A percentile compares a stretch with the other conserved stretches of the same genome.
Evolutionary conservation across 2,888 invertebrate species (phyloP).

Genomic region (Drosophila flavopinicola): DNA sequence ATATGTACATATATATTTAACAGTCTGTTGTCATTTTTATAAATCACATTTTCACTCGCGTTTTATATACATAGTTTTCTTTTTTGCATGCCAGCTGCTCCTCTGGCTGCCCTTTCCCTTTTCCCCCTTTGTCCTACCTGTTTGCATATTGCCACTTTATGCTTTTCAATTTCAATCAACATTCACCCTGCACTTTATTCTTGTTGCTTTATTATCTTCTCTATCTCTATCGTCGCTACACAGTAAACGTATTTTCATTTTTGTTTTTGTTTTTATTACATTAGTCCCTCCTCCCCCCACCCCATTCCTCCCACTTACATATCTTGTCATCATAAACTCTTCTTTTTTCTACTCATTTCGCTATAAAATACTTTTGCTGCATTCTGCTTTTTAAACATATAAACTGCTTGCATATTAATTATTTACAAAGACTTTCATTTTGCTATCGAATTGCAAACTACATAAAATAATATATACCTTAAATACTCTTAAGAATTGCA

Average conservation of each 20-base stretch:
- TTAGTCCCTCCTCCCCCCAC: not conserved
- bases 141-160: slow-evolving; percentile 63
- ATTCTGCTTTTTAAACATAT: not conserved
- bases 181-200: slow-evolving; percentile 51
- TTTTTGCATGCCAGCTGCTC: slow-evolving; percentile 20
- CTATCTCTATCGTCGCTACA: slow-evolving; percentile 20
- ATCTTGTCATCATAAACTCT: not conserved
- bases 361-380: not conserved
- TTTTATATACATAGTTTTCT: slow-evolving; percentile 2
- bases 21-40: slow-evolving; percentile 44
- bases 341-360: too few species aligned
- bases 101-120: slow-evolving; percentile 1
- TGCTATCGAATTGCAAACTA: not conserved
- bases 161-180: slow-evolving; percentile 70
- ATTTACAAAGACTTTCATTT: not conserved
- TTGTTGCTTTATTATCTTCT: slow-evolving; percentile 36
- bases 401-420: slow-evolving; percentile 5
- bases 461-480: not conserved
- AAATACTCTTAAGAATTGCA: too few species aligned
- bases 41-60: slow-evolving; percentile 59
- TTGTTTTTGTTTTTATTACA: slow-evolving; percentile 10
- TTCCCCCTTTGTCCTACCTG: not conserved
- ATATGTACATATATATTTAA: slow-evolving; percentile 23
- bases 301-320: slow-evolving; percentile 1
- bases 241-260: slow-evolving; percentile 22